Evolutionary conservation across 37 sponge, comb jelly and placozoan species (phyloP).

Genomic region (Oscarella lobularis): DNA sequence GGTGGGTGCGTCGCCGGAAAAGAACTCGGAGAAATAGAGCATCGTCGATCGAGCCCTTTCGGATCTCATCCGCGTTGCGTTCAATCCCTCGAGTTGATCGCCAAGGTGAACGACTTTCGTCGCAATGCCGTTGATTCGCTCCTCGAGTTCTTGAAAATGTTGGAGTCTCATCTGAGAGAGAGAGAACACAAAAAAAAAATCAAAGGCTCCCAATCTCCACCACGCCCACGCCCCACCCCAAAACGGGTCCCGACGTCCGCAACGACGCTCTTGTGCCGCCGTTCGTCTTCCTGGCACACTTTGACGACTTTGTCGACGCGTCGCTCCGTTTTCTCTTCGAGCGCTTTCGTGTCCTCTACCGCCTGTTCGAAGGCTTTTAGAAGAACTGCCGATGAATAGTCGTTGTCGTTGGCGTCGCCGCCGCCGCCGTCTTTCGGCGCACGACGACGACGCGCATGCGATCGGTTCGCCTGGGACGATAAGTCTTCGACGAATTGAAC

Average conservation of each 20-base stretch:
- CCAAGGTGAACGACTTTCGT: conserved; percentile 93
- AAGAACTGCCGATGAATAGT: conserved; percentile 5
- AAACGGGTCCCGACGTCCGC: conserved; percentile 21
- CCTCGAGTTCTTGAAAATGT: conserved; percentile 67
- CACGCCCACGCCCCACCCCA: conserved; percentile 5
- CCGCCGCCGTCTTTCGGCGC: not conserved
- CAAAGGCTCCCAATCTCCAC: not conserved
- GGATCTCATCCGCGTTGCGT: conserved; percentile 29
- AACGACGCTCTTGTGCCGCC: conserved; percentile 30
- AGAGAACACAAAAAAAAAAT: not conserved
- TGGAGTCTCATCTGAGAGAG: conserved; percentile 32
- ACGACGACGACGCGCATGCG: no score
- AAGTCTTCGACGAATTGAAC: not conserved
- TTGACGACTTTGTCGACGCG: conserved; percentile 59
- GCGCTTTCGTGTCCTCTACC: conserved; percentile 24
- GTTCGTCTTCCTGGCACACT: conserved; percentile 55
- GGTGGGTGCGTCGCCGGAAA: conserved; percentile 11
- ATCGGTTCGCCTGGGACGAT: not conserved
- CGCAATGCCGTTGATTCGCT: conserved; percentile 59
- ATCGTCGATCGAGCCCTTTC: conserved; percentile 61
- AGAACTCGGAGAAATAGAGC: conserved; percentile 38
- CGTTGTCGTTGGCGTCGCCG: not conserved
- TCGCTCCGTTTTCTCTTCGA: conserved; percentile 42
- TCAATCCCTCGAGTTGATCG: conserved; percentile 86
- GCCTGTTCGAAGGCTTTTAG: conserved; percentile 28